Percentiles rank a stretch among this genome's conserved stretches.
These are phyloP conservation scores for Syndactyla subalaris DNA, from an alignment of 2,797 vertebrate species.

Conservation along the genomic window DNA sequence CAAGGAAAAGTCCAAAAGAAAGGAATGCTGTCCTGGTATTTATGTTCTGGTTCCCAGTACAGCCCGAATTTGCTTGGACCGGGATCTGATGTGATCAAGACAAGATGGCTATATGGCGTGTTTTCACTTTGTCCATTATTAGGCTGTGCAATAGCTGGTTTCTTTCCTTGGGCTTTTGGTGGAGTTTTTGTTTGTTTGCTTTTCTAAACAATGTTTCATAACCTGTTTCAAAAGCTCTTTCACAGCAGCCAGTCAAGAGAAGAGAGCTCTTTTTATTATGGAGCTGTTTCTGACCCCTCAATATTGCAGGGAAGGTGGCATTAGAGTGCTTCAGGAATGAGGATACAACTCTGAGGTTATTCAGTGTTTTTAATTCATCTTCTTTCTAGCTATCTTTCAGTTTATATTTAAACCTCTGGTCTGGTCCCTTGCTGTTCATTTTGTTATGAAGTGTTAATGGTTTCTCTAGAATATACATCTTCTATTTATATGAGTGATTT, in stretches of 20 bases:
- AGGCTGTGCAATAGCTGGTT: neutral
- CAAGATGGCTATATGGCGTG: neutral
- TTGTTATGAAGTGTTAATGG: neutral
- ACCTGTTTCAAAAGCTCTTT: neutral
- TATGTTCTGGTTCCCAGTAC: neutral
- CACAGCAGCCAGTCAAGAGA: neutral
- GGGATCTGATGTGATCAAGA: neutral
- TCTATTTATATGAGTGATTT: conserved; percentile 3
- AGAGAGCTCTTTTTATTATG: neutral
- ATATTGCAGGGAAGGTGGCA: neutral
- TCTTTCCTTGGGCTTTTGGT: neutral
- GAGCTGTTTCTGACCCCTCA: neutral
- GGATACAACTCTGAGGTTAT: neutral
- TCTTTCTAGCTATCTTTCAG: neutral
- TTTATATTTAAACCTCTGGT: neutral
- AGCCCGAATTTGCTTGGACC: neutral
- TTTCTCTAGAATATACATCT: neutral
- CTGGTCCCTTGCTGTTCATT: neutral
- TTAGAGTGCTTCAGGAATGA: neutral
- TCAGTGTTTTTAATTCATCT: neutral
- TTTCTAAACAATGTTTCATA: neutral
- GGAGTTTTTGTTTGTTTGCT: neutral
- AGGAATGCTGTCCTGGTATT: neutral
- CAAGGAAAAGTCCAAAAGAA: neutral
- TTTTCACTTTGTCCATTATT: neutral